Base-by-base conservation (phyloP, 2,113 vertebrate genomes). In the Rhombomys opimus region DNA sequence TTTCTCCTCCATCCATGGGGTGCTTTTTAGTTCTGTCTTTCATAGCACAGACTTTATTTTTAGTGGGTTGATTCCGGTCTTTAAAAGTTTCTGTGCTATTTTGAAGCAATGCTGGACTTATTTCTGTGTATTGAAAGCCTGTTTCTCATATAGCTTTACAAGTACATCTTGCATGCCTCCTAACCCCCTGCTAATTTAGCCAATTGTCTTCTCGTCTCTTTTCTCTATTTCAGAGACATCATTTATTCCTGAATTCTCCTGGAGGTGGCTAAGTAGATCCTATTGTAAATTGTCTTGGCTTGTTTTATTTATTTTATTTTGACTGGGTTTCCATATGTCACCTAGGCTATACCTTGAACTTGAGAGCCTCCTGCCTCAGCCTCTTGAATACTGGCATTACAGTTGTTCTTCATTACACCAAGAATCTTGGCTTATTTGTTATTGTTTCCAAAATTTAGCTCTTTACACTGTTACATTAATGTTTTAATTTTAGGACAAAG, bases 361-460 rank as follows among this genome's bases (percentile, higher is more conserved):
- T 22, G 23, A 8, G 30, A 18, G 73, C 8, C 8, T 59, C 68
- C 23, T 20, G 35, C 52, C 52, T 30, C 35, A 11, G 8, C n/a
- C 9, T 59, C 35, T 22, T 73, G 52, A 59, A 27, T 89, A 38
- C 68, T 88, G 67, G 23, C 27, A 87, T 41, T 46, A 52, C 6
- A 68, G 5, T 2, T 86, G 15, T 65, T 14, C 4, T 22, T 18
- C 30, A 52, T 32, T 5, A 35, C 9, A 23, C 17, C 85, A 54
- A 11, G 20, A 87, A 20, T 72, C 35, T 88, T 88, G 67, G 38
- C 9, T 88, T 94, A 88, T 73, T 67, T 88, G 41, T 65, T 10
- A 5, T 54, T 92, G 54, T 80, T 96, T 86, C 27, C 27, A 75
- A 91, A 91, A 35, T 14, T 70, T 86, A 91, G 27, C 54, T 87